Percentiles rank a stretch among this genome's conserved stretches.
Conservation (phyloP, 2,113 vertebrate species). For the Piaya cayana region DNA sequence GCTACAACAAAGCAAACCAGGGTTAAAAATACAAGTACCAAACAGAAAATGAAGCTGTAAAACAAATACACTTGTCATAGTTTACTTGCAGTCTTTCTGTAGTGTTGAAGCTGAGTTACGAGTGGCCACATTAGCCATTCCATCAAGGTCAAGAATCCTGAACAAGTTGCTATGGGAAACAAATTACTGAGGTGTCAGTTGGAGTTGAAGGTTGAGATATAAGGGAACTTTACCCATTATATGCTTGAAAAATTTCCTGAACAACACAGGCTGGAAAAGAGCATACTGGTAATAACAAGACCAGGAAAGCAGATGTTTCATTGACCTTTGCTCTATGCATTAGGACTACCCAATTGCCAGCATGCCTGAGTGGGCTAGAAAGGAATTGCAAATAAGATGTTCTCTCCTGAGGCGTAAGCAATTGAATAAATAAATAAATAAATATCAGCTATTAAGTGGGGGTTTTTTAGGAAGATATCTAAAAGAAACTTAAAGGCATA, state of each 20-base stretch:
- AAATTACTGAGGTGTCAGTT: slow-evolving; percentile 68
- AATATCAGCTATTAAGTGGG: background rate
- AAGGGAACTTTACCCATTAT: slow-evolving; percentile 66
- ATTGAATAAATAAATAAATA: background rate
- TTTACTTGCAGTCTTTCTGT: background rate
- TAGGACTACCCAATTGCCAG: slow-evolving; percentile 7
- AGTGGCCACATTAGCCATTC: slow-evolving; percentile 41
- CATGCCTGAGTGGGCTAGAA: background rate
- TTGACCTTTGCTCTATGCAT: slow-evolving; percentile 29
- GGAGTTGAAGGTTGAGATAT: slow-evolving; percentile 61
- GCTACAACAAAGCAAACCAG: background rate
- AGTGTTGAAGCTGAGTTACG: background rate
- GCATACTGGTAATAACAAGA: slow-evolving; percentile 34
- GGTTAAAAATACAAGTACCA: background rate
- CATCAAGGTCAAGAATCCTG: slow-evolving; percentile 60
- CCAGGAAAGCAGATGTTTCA: slow-evolving; percentile 62
- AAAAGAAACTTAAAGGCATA: background rate
- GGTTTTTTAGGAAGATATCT: background rate
- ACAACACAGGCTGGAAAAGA: slow-evolving; percentile 55
- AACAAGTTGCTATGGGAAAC: slow-evolving; percentile 71
- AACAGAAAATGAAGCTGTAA: background rate
- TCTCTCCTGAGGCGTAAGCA: background rate
- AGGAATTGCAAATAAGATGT: background rate
- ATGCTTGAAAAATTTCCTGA: slow-evolving; percentile 68
- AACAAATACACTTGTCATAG: background rate